Evolutionary conservation across 2,888 invertebrate genomes (phyloP).

Genomic region (Parapristionchus giblindavisi): DNA sequence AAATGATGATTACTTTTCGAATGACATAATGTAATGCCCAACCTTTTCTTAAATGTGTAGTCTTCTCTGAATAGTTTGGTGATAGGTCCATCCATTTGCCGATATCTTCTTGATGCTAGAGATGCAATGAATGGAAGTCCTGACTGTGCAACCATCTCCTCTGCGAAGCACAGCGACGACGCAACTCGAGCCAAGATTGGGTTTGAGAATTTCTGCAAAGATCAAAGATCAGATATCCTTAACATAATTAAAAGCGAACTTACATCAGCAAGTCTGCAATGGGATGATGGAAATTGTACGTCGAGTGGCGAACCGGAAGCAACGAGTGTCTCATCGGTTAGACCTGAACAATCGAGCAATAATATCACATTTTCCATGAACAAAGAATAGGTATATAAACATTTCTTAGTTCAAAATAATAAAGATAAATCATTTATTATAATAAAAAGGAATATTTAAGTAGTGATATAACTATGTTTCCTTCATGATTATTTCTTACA

Average conservation of each 20-base stretch:
- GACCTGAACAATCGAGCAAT: constrained; percentile 44
- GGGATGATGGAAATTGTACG: constrained; percentile 46
- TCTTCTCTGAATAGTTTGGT: constrained; percentile 60
- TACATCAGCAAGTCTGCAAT: constrained; percentile 43
- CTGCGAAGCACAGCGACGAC: constrained; percentile 52
- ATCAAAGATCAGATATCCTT: not conserved
- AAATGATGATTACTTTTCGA: too few species aligned
- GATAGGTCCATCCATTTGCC: constrained; percentile 63
- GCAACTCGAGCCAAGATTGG: constrained; percentile 38
- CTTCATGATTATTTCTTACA: too few species aligned
- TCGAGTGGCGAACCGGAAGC: constrained; percentile 61
- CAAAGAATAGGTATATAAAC: not conserved
- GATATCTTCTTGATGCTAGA: constrained; percentile 52
- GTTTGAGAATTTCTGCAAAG: constrained; percentile 4
- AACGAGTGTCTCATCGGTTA: constrained; percentile 65
- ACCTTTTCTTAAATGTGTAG: constrained; percentile 66
- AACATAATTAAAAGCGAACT: not conserved
- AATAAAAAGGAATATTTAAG: not conserved
- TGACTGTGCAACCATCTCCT: constrained; percentile 60
- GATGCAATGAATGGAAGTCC: constrained; percentile 50
- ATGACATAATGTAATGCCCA: too few species aligned
- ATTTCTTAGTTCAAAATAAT: not conserved
- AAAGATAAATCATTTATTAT: not conserved
- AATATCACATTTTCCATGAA: too few species aligned
- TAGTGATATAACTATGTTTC: too few species aligned